phyloP scores from a whole-genome alignment of 2,888 invertebrate genomes.

The Drosophila paucipuncta region DNA sequence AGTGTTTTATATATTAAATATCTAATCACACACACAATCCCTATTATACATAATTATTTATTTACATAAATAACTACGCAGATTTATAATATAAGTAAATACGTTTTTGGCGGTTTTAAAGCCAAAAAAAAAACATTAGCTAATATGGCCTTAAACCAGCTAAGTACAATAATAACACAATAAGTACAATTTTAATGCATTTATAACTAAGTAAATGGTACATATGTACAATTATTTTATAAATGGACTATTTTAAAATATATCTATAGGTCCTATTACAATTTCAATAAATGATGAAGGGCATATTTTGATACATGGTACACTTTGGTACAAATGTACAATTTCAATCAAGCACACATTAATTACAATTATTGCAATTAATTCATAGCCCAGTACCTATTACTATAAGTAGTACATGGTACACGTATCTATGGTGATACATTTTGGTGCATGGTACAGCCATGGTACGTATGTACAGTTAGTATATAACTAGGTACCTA shows the following conservation, averaged over 20 bases:
- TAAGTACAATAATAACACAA: not conserved
- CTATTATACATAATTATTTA: not conserved
- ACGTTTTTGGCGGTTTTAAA: not conserved
- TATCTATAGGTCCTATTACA: not conserved
- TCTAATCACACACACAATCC: not conserved
- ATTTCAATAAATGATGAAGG: not conserved
- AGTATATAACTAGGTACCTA: not conserved
- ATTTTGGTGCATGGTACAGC: not conserved
- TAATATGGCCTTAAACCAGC: not conserved
- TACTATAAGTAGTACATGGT: too few relatives aligned
- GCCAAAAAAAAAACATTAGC: not conserved
- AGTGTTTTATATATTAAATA: not conserved
- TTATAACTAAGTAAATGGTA: not conserved
- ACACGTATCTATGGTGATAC: not conserved
- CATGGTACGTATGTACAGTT: not conserved
- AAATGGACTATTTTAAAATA: not conserved
- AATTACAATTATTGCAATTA: not conserved
- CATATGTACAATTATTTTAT: not conserved
- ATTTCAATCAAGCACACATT: not conserved
- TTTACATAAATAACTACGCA: not conserved
- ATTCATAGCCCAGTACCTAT: not conserved
- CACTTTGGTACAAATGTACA: not conserved
- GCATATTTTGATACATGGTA: not conserved
- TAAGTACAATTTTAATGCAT: not conserved
- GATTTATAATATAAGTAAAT: not conserved